Evolutionary conservation across 2,113 vertebrate species (phyloP), one percentile per base, ranked within the genome.

Genomic region (Malurus melanocephalus): DNA sequence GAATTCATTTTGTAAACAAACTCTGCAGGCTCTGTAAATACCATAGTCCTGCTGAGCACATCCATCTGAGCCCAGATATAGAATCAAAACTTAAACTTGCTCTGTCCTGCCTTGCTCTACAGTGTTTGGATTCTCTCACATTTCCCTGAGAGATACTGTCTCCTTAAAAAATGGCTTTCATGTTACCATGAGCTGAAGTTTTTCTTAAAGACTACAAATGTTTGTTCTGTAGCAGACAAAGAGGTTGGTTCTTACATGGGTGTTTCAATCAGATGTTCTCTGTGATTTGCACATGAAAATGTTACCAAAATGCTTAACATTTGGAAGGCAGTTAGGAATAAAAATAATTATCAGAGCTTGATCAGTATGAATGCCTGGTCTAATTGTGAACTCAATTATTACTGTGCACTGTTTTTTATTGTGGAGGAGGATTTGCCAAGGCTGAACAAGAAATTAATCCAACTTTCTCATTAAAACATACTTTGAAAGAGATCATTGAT

Each of bases 391-490:
- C n/a, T 62, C 18, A 52, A 0, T 90, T 87, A 68, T 69, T 85
- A 26, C 30, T 45, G 30, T 85, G 64, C 27, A 79, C 28, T 7
- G 3, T 15, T 66, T 87, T 89, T 80, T 74, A 62, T 73, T 32
- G 20, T 59, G 32, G 48, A 79, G 24, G 30, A 85, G n/a, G 24
- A 59, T 82, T 87, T 88, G 4, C 16, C 48, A 66, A 66, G 56
- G 40, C 72, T 89, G 64, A 69, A 90, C 90, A 81, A 73, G 16
- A 82, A 85, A 92, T 89, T 87, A 87, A 79, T 92, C 68, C 43
- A 57, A 66, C 46, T 86, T 95, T 69, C 51, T 88, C 61, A 51
- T 81, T 43, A 89, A 85, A 92, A 67, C 12, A 9, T 69, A 48
- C 32, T 90, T 89, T 73, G 72, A 87, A 80, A 87, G 79, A 82